Evolutionary conservation across 2,113 vertebrate species (phyloP).

Genomic region (Carlito syrichta): DNA sequence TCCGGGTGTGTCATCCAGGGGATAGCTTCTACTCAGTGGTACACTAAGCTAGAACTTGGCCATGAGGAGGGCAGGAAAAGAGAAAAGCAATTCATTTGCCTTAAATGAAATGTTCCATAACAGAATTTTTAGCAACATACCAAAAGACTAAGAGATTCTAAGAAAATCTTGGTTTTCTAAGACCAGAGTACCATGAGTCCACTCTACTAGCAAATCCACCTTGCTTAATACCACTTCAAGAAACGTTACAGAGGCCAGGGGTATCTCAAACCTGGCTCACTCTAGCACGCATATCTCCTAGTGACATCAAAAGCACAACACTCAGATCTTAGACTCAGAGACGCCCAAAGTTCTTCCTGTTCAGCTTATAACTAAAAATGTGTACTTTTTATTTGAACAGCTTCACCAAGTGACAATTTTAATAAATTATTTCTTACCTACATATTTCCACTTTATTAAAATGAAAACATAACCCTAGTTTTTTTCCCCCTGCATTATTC

Average conservation of each 20-base stretch:
- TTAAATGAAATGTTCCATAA: not conserved
- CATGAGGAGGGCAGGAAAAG: not conserved
- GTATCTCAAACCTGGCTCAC: not conserved
- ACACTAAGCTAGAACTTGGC: not conserved
- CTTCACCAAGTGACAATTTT: not conserved
- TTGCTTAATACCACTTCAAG: not conserved
- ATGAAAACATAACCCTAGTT: constrained; percentile 17
- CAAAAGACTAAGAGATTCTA: not conserved
- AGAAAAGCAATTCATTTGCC: not conserved
- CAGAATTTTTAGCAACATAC: constrained; percentile 5
- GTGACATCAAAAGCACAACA: not conserved
- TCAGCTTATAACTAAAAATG: constrained; percentile 48
- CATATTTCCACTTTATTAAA: constrained; percentile 52
- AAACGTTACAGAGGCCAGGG: not conserved
- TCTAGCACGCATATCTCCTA: not conserved
- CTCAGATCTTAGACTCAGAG: constrained; percentile 24
- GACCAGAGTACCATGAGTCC: not conserved
- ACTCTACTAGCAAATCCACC: not conserved
- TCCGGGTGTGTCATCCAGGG: not conserved
- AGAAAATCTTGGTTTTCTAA: constrained; percentile 8
- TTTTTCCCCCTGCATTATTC: not conserved
- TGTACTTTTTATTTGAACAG: constrained; percentile 12
- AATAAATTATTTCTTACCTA: constrained; percentile 16
- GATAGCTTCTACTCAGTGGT: not conserved
- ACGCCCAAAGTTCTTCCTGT: not conserved